Base-by-base conservation (phyloP, 2,113 vertebrate species). In the Osmerus mordax region DNA sequence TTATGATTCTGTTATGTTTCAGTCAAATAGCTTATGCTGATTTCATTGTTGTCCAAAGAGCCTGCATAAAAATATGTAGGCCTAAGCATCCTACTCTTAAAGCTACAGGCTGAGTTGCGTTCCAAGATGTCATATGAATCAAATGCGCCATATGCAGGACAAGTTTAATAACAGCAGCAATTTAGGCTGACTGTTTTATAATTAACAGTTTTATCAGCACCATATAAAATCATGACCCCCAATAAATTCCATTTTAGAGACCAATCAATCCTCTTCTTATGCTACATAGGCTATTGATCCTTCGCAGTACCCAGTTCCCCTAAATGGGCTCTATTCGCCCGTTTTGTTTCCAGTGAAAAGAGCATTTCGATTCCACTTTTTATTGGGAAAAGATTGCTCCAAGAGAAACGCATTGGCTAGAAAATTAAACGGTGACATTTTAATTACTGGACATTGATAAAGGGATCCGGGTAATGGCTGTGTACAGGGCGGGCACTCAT, bases 371-470 rank as follows among this genome's bases (percentile, higher is more conserved):
- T 96, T 92, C 88, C 90, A 86, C 91, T 90, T 93, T 94, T 94
- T 94, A 93, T 93, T 92, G 93, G 92, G 89, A 87, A 90, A 88
- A 91, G 93, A 94, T 91, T 94, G 93, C 90, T 91, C 89, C 87
- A 89, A 93, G 92, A 87, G 93, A 79, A 84, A 89, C 84, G 87
- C 89, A 77, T 82, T 82, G 90, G 91, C 88, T 93, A 84, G 90
- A 92, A 93, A 95, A 96, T 96, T 90, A 95, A 95, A 94, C 87
- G 90, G 88, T 96, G 95, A 96, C 95, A 95, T 94, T 96, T 96
- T 96, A 96, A 96, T 96, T 94, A 96, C 95, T 93, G 93, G 92
- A 93, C 94, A 94, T 93, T 94, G 94, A 95, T 93, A 93, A 94
- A 93, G 88, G 92, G 86, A 91, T 86, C 78, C 78, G 80, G 90